Base-by-base conservation (phyloP, 2,888 invertebrate species). In the Rhogogaster chlorosoma region DNA sequence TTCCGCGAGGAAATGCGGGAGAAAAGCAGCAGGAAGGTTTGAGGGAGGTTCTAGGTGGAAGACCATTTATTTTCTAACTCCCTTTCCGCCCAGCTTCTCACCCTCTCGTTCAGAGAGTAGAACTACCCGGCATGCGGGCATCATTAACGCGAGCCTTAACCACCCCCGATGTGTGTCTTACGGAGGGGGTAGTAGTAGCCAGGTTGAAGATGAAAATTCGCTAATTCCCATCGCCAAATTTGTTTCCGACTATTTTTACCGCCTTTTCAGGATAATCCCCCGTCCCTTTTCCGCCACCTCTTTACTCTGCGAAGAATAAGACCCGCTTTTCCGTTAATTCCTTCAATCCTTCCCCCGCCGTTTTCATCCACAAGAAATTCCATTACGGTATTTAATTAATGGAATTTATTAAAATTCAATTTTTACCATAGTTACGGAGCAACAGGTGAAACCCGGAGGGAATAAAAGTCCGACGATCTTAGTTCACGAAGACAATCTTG, bases 131-230 rank as follows among this genome's bases (percentile, higher is more conserved):
- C 70, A 70, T 90, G 91, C 89, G 90, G 91, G 92, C 89, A 90
- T 90, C 91, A 92, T 92, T 92, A 92, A 92, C 91, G 92, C 91
- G 89, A 88, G 88, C 91, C 89, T 92, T 90, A 91, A 90, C 89
- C 90, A 86, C 87, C 89, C 89, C 89, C 87, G 26, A 86, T 87
- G 88, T 90, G 88, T 89, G 87, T 90, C 91, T 91, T 90, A 91
- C 88, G 89, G 88, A 18, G 70, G n/a, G 15, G 7, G 36, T 22
- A 10, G 10, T 61, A 10, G 26, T 12, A 10, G 26, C 22, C 7
- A 7, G 7, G 53, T 53, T 1, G 53, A 7, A 53, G 22, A 61
- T n/a, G 26, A 61, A 61, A n/a, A 61, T 26, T 61, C 12, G 26
- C 22, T 61, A 61, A 10, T 61, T 61, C 4, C 12, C 26, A 7